A percentile compares a stretch with the other conserved stretches of the same genome.
Conservation (phyloP, 1,140 invertebrate species). For the Bombus consobrinus region DNA sequence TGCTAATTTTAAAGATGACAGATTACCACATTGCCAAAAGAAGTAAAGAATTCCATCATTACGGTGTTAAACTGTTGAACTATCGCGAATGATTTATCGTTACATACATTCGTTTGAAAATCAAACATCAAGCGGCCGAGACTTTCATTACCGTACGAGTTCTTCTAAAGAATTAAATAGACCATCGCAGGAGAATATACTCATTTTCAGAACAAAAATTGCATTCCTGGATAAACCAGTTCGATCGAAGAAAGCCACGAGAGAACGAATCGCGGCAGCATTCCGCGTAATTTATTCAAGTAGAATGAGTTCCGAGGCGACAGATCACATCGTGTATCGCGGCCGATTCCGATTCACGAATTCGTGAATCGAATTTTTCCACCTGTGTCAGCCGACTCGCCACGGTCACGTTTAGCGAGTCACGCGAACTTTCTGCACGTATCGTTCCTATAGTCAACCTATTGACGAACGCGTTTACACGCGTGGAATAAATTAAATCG, state of each 20-base stretch:
- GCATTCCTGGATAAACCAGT: not conserved
- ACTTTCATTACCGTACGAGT: too few species aligned
- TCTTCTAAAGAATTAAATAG: too few species aligned
- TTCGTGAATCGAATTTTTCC: constrained; percentile 44
- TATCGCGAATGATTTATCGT: not conserved
- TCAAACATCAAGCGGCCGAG: not conserved
- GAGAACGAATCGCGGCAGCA: not conserved
- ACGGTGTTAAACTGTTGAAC: not conserved
- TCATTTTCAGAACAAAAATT: too few species aligned
- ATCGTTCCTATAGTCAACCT: constrained; percentile 4
- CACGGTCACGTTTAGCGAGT: constrained; percentile 38
- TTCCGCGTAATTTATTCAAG: constrained; percentile 26
- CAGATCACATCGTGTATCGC: not conserved
- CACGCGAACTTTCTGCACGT: constrained; percentile 16
- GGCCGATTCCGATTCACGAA: not conserved
- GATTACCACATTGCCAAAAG: not conserved
- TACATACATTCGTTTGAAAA: not conserved
- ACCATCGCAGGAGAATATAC: too few species aligned
- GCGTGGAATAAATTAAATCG: constrained; percentile 20
- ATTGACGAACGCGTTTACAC: constrained; percentile 18
- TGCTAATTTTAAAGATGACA: not conserved
- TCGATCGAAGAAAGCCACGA: not conserved
- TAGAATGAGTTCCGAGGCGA: not conserved
- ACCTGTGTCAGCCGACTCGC: constrained; percentile 19
- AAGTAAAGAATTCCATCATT: not conserved